Evolutionary conservation across 2,797 vertebrate species (phyloP).

Genomic region (Rallus crepitans): DNA sequence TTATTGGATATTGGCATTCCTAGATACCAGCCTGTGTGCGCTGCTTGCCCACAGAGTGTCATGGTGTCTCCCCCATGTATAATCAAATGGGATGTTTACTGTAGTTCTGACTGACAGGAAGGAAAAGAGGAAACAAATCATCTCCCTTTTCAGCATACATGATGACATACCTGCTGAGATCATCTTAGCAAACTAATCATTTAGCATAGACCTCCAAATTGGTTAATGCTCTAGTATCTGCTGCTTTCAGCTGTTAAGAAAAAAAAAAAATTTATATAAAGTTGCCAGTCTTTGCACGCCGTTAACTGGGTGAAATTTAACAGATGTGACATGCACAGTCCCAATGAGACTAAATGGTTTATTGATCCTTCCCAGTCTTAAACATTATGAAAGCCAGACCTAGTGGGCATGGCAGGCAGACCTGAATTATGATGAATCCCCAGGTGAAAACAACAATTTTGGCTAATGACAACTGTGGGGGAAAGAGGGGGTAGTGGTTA

Average conservation of each 20-base stretch:
- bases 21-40: background rate
- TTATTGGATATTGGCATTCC: background rate
- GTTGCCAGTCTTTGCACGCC: background rate
- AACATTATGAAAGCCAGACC: slow-evolving; percentile 53
- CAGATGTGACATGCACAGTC: slow-evolving; percentile 10
- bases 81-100: background rate
- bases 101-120: background rate
- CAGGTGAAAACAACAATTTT: slow-evolving; percentile 45
- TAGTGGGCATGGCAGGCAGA: background rate
- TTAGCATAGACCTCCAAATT: background rate
- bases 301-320: slow-evolving; percentile 17
- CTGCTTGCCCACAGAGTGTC: background rate
- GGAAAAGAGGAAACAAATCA: background rate
- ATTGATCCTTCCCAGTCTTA: slow-evolving; percentile 52
- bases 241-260: background rate
- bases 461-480: background rate
- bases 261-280: background rate
- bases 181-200: slow-evolving; percentile 6
- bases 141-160: background rate
- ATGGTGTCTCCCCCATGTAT: fast-evolving
- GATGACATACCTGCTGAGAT: slow-evolving; percentile 39
- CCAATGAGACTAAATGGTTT: slow-evolving; percentile 35
- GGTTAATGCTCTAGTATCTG: background rate
- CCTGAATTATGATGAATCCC: slow-evolving; percentile 34
- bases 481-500: too few relatives aligned